Evolutionary conservation across 2,888 invertebrate genomes (phyloP), one percentile per base, ranked within the genome.

Genomic region (Acanthacorydalis orientalis): DNA sequence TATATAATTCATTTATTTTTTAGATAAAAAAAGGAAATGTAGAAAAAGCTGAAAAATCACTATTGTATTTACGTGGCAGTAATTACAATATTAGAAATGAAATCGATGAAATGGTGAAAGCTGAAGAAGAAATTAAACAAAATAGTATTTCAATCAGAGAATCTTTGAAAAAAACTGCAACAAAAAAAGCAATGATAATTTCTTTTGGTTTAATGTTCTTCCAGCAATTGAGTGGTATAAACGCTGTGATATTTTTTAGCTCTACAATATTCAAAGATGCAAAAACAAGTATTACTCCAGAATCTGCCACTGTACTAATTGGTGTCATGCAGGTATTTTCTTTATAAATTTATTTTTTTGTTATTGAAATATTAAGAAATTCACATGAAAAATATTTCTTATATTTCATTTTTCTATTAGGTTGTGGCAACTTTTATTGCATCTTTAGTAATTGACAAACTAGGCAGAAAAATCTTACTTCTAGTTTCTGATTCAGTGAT

Each of bases 211-310:
- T 92, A 7, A 91, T 92, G 90, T 68, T 89, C 56, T 86, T 91
- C 67, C 93, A 93, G 60, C 92, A 92, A 62, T 68, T 90, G 48
- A 79, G 83, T 50, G 88, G 88, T 37, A 78, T 87, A 45, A 89
- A 89, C 57, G 84, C 85, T 1, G 81, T 89, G 7, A 82, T 89
- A 52, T 85, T 89, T 63, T 88, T 86, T 57, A 75, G 82, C 0
- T 74, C 75, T 0, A 62, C 70, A 2, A 92, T 93, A 50, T 91
- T 92, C 63, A 57, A 64, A 45, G 73, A 70, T 34, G 78, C 85
- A 10, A 77, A 76, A 4, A 72, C 74, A 1, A 52, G 64, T 0
- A 68, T 86, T 23, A 64, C 73, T 11, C 61, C 78, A 0, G 69
- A 74, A 33, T 60, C 74, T 7, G 77, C 84, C 0, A 77, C 87